Percentiles rank a stretch among this genome's conserved stretches.
Evolutionary conservation across 2,888 invertebrate genomes (phyloP).

Genomic region (Amblyteles armatorius): DNA sequence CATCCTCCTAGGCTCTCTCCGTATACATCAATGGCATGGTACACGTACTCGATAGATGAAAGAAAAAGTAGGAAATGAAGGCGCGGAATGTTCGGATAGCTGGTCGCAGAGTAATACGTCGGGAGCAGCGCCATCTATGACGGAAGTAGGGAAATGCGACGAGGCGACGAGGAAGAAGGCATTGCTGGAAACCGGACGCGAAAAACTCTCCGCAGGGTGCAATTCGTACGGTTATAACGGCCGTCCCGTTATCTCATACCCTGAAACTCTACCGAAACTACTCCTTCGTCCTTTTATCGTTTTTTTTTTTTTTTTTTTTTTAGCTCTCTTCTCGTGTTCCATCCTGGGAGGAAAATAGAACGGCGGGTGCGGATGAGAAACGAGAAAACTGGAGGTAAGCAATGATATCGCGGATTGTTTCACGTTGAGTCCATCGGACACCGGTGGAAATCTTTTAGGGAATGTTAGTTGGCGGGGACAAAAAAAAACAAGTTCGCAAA

Average conservation of each 20-base stretch:
- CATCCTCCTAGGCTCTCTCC: conserved; percentile 4
- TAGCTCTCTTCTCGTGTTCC: conserved; percentile 35
- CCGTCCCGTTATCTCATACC: conserved; percentile 57
- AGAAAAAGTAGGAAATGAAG: conserved; percentile 37
- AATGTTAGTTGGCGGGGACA: no score
- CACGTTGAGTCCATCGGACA: not conserved
- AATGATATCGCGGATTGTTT: not conserved
- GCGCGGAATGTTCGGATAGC: conserved; percentile 35
- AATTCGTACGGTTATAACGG: conserved; percentile 63
- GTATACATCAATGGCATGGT: not conserved
- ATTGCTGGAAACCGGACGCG: conserved; percentile 34
- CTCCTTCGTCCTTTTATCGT: conserved; percentile 29
- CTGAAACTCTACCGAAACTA: conserved; percentile 41
- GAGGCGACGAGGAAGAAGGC: conserved; percentile 29
- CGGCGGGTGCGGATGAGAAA: not conserved
- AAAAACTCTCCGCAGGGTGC: conserved; percentile 61
- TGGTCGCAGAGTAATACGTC: conserved; percentile 33
- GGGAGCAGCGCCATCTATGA: conserved; percentile 18
- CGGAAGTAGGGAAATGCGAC: conserved; percentile 59
- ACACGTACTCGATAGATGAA: conserved; percentile 31
- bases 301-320: conserved; percentile 31
- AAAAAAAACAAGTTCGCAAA: no score
- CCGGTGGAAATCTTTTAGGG: no score
- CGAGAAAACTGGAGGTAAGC: not conserved
- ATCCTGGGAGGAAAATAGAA: conserved; percentile 4